Evolutionary conservation across 2,797 vertebrate genomes (phyloP), one percentile per base, ranked within the genome.

Genomic region (Leuciscus waleckii): DNA sequence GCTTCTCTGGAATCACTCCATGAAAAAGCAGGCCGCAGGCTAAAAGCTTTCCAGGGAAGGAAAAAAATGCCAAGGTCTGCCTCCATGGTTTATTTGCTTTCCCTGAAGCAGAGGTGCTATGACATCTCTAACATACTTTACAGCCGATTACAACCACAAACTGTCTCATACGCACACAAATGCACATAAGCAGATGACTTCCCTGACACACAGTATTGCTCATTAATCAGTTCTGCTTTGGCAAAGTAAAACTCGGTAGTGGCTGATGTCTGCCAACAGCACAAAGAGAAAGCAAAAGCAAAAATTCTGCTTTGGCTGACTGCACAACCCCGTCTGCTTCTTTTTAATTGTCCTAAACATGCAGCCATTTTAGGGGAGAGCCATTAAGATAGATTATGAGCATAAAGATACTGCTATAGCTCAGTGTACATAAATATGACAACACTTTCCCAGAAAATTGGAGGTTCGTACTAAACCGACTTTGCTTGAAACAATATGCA

Each of bases 31-130:
- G 10, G 63, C 37, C 49, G 41, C 23, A 71, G 77, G 51, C 16
- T 73, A 67, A 43, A 67, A 43, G 70, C 63, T 74, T 79, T 81
- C 70, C 54, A 83, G 19, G 82, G 65, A 81, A 86, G 79, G 67
- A 29, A 78, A 80, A 51, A 69, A 23, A 41, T 68, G 77, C 85
- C 88, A 88, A 91, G 91, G 92, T 92, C 89, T 91, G 90, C 51
- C 88, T 79, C 86, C 89, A 89, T 78, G 88, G 90, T 88, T 85
- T 87, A 88, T 81, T 89, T 85, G 91, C 79, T 86, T 90, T 89
- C 88, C 91, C 46, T 79, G 78, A 84, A 82, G 58, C 81, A 88
- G 69, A 86, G 84, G 82, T 78, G 75, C 89, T 76, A 70, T 83
- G 79, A 80, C 79, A 70, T 90, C 61, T 86, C 29, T 65, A 54